phyloP scores from a whole-genome alignment of 2,797 vertebrate genomes.

The Neopelma chrysocephalum region DNA sequence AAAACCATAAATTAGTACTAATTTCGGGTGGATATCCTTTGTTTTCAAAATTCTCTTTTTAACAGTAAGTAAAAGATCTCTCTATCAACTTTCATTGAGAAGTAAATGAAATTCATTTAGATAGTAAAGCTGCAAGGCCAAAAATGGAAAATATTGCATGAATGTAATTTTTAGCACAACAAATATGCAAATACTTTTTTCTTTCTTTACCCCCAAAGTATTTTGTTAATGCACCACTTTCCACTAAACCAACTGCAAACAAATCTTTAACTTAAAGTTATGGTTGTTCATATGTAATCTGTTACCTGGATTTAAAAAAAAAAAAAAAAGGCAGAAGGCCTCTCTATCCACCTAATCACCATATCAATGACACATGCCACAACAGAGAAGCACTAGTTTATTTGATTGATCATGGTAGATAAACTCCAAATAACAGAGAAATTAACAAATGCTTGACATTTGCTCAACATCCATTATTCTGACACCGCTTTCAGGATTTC shows the following conservation, averaged over 20 bases:
- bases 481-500: conserved; percentile 99
- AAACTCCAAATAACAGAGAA: conserved; percentile 99
- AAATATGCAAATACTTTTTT: not conserved
- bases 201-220: not conserved
- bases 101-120: not conserved
- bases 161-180: not conserved
- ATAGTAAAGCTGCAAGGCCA: not conserved
- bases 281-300: conserved; percentile 65
- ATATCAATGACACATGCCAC: conserved; percentile 99
- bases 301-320: conserved; percentile 74
- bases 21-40: not conserved
- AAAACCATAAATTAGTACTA: not conserved
- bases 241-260: conserved; percentile 66
- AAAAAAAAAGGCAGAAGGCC: conserved; percentile 80
- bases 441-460: conserved; percentile 99
- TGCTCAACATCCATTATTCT: conserved; percentile 99
- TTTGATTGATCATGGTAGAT: conserved; percentile 95
- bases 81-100: not conserved
- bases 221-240: conserved; percentile 62
- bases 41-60: not conserved
- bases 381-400: conserved; percentile 89
- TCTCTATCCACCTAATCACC: conserved; percentile 94
- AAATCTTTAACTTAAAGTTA: conserved; percentile 64
- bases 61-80: not conserved
- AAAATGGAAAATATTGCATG: not conserved